Evolutionary conservation across 2,113 vertebrate species (phyloP).

Genomic region (Tachysurus vachellii): DNA sequence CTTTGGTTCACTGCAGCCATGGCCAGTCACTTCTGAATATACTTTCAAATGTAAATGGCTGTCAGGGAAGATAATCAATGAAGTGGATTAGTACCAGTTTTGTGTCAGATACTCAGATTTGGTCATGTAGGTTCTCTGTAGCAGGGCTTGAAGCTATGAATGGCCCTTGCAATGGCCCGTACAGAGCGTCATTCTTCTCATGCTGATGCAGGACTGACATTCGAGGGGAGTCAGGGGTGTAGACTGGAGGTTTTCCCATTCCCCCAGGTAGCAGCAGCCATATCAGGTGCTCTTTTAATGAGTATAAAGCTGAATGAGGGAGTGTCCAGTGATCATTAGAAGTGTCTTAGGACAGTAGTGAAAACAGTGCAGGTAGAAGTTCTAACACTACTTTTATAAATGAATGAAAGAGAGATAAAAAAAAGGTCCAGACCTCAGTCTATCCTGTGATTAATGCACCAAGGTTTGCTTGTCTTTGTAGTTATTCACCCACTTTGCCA

Average conservation of each 20-base stretch:
- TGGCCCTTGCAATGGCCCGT: conserved; percentile 69
- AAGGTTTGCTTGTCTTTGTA: conserved; percentile 72
- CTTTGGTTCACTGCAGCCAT: conserved; percentile 24
- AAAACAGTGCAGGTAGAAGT: conserved; percentile 53
- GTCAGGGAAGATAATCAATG: conserved; percentile 62
- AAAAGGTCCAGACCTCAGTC: conserved; percentile 68
- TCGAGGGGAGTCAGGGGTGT: conserved; percentile 56
- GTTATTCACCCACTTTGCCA: conserved; percentile 70
- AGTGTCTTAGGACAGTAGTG: conserved; percentile 66
- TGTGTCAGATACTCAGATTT: conserved; percentile 65
- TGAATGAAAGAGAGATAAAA: conserved; percentile 51
- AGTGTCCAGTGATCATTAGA: conserved; percentile 63
- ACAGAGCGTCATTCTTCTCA: conserved; percentile 78
- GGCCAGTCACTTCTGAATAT: conserved; percentile 14
- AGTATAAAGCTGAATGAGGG: conserved; percentile 65
- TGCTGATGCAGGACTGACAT: conserved; percentile 70
- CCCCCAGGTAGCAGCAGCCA: conserved; percentile 67
- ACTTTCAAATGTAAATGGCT: conserved; percentile 14
- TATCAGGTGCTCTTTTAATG: conserved; percentile 79
- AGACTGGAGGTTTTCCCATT: conserved; percentile 74
- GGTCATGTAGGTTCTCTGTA: conserved; percentile 60
- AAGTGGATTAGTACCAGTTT: conserved; percentile 69
- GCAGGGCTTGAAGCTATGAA: conserved; percentile 66
- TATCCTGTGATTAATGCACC: conserved; percentile 69
- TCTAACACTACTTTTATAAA: conserved; percentile 24